Percentiles rank a stretch among this genome's conserved stretches.
phyloP scores from a whole-genome alignment of 1,140 invertebrate species.

The Psilanteris sp. region DNA sequence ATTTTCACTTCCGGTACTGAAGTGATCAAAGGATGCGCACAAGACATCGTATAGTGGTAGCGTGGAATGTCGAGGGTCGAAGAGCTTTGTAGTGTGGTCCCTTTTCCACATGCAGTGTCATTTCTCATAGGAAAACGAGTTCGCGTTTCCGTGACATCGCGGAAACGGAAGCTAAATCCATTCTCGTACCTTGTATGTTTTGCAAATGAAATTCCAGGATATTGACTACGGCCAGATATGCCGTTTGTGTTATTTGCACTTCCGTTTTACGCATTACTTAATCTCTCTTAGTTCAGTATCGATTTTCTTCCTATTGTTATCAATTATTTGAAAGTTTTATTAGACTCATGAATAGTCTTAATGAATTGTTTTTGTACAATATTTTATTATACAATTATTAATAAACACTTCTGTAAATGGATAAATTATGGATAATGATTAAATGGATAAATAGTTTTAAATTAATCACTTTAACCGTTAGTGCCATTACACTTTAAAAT shows the following conservation, averaged over 20 bases:
- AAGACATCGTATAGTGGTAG: constrained; percentile 57
- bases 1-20: constrained; percentile 62
- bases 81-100: constrained; percentile 53
- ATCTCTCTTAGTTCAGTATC: constrained; percentile 56
- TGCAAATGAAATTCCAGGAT: constrained; percentile 66
- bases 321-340: constrained; percentile 31
- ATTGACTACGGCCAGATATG: constrained; percentile 64
- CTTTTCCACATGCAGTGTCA: constrained; percentile 61
- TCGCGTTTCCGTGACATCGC: constrained; percentile 66
- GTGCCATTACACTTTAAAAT: no score
- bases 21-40: constrained; percentile 63
- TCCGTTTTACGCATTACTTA: constrained; percentile 64
- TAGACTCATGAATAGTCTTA: constrained; percentile 4
- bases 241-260: constrained; percentile 58
- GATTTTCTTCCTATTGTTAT: constrained; percentile 37
- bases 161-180: constrained; percentile 64
- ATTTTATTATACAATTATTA: neutral
- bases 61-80: constrained; percentile 60
- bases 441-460: no score
- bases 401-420: neutral
- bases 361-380: neutral
- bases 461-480: no score
- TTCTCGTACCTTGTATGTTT: constrained; percentile 66
- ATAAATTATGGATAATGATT: no score
- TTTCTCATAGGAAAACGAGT: constrained; percentile 67